phyloP scores from a whole-genome alignment of 2,888 invertebrate species.

The Dynastes hyllus region DNA sequence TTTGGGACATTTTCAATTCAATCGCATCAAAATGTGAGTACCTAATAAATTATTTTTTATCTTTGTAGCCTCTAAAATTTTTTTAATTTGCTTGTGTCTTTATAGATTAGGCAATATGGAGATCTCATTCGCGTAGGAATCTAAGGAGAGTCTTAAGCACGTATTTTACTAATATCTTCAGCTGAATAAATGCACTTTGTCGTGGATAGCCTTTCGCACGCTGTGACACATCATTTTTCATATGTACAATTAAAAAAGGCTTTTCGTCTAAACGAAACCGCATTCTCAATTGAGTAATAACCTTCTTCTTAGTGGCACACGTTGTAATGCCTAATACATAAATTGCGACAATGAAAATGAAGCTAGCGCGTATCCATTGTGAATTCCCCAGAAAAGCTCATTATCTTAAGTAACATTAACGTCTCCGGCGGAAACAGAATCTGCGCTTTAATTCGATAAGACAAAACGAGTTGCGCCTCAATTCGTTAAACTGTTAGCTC shows the following conservation, averaged over 20 bases:
- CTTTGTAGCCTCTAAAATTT: too few species aligned
- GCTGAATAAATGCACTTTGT: too few species aligned
- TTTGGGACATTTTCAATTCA: too few species aligned
- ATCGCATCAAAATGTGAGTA: too few species aligned
- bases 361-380: constrained; percentile 41
- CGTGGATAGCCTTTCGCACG: too few species aligned
- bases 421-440: constrained; percentile 55
- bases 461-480: constrained; percentile 56
- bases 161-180: too few species aligned
- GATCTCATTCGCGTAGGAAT: too few species aligned
- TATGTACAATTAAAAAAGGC: background rate
- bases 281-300: constrained; percentile 44
- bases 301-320: constrained; percentile 35
- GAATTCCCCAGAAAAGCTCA: constrained; percentile 53
- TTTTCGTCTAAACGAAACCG: constrained; percentile 24
- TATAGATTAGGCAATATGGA: too few species aligned
- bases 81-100: too few species aligned
- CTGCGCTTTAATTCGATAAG: constrained; percentile 58
- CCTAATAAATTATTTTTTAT: too few species aligned
- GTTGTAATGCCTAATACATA: constrained; percentile 26
- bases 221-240: constrained; percentile 12
- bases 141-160: too few species aligned
- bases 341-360: constrained; percentile 42
- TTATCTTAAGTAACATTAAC: constrained; percentile 58
- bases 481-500: constrained; percentile 51